Evolutionary conservation across 35 echinoderm and acorn worm genomes (phyloP).

Genomic region (Apostichopus japonicus): DNA sequence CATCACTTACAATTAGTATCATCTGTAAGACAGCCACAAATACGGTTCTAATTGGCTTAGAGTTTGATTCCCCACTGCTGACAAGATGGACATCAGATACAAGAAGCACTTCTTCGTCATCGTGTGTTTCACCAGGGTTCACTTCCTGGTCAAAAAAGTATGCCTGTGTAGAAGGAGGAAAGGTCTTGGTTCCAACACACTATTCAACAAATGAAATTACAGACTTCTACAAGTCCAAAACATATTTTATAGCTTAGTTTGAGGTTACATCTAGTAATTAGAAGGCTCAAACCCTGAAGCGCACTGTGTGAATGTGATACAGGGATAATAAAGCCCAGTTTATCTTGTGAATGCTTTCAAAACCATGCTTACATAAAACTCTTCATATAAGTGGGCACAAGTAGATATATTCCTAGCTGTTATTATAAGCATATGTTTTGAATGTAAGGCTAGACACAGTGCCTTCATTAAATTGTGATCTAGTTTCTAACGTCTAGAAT

Average conservation of each 20-base stretch:
- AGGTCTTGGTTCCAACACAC: neutral
- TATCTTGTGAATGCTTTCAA: too few species aligned
- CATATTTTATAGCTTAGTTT: neutral
- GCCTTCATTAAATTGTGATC: neutral
- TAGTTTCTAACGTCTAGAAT: too few species aligned
- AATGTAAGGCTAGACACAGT: neutral
- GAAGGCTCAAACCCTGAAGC: neutral
- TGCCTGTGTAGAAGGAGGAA: conserved; percentile 20
- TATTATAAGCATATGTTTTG: neutral
- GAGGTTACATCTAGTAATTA: neutral
- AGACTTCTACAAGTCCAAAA: too few species aligned
- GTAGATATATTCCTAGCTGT: neutral
- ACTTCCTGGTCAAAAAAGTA: conserved; percentile 52
- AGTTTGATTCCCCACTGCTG: conserved; percentile 19
- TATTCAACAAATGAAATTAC: too few species aligned
- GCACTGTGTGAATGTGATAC: too few species aligned
- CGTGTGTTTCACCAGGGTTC: neutral
- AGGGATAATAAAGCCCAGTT: too few species aligned
- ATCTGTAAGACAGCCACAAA: conserved; percentile 55
- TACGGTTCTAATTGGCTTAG: conserved; percentile 45
- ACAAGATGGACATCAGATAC: conserved; percentile 18
- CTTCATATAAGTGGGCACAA: neutral
- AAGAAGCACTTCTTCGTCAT: conserved; percentile 14
- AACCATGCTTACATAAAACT: too few species aligned
- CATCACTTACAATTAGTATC: conserved; percentile 33